Conservation (phyloP, 2,113 vertebrate genomes). For the Campylomormyrus numenius region DNA sequence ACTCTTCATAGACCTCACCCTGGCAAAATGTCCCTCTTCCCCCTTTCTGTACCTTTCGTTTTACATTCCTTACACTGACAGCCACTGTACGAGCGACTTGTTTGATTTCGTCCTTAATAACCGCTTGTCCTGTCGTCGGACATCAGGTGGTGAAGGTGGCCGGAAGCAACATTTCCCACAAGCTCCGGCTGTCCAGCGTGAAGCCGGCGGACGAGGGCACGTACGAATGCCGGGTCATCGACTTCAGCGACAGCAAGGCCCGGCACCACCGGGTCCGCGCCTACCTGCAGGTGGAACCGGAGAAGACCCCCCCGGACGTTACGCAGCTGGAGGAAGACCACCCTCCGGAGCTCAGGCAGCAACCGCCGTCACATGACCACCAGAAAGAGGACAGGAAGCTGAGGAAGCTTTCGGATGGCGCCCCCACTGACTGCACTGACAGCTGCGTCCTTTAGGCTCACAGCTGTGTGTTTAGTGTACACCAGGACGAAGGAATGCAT, state of each 20-base stretch:
- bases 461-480: slow-evolving; percentile 51
- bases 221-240: slow-evolving; percentile 73
- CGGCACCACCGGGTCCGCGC: slow-evolving; percentile 74
- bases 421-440: slow-evolving; percentile 56
- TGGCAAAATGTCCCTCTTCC: background rate
- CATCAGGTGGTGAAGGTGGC: slow-evolving; percentile 88
- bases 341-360: slow-evolving; percentile 36
- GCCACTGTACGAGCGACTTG: background rate
- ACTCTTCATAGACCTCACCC: background rate
- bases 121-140: background rate
- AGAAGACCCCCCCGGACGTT: slow-evolving; percentile 39
- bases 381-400: slow-evolving; percentile 68
- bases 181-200: slow-evolving; percentile 85
- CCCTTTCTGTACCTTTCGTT: background rate
- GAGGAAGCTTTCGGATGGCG: slow-evolving; percentile 63
- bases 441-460: slow-evolving; percentile 49
- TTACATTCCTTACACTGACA: background rate
- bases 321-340: slow-evolving; percentile 39
- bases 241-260: slow-evolving; percentile 69
- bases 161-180: slow-evolving; percentile 96
- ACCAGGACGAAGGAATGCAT: slow-evolving; percentile 57
- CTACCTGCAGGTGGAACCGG: slow-evolving; percentile 66
- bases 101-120: background rate
- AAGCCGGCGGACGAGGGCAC: slow-evolving; percentile 79
- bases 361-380: slow-evolving; percentile 50